These are phyloP conservation scores for Gnathonemus longibarbis DNA, from an alignment of 2,113 vertebrate genomes.

Conservation along the genomic window DNA sequence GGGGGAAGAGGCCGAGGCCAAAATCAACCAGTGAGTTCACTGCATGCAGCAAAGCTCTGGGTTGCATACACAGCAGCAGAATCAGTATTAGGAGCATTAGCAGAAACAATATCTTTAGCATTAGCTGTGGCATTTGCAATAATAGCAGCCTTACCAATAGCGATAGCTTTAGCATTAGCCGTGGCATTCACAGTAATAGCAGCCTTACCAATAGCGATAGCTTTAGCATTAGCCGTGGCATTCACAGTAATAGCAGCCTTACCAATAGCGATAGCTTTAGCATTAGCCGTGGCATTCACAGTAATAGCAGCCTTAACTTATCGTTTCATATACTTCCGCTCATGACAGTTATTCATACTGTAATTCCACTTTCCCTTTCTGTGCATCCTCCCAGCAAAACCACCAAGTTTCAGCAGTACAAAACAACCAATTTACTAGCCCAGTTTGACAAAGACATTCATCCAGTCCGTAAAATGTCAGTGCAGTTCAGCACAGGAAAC, in stretches of 20 bases:
- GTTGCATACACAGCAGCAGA: background rate
- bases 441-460: slow-evolving; percentile 70
- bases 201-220: background rate
- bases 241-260: background rate
- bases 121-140: background rate
- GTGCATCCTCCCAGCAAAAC: slow-evolving; percentile 55
- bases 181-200: background rate
- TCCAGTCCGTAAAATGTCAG: slow-evolving; percentile 60
- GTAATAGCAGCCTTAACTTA: background rate
- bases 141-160: background rate
- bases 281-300: background rate
- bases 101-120: background rate
- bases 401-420: slow-evolving; percentile 65
- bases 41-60: background rate
- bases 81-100: background rate
- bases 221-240: background rate
- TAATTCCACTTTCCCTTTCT: background rate
- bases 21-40: slow-evolving; percentile 55
- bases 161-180: background rate
- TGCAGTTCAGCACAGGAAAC: slow-evolving; percentile 68
- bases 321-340: background rate
- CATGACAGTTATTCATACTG: background rate
- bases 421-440: slow-evolving; percentile 62
- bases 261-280: background rate
- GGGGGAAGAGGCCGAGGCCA: slow-evolving; percentile 47